Percentiles rank a stretch among this genome's conserved stretches.
These are phyloP conservation scores for Trichonephila clavata DNA, from an alignment of 1,140 invertebrate genomes.

Conservation along the genomic window DNA sequence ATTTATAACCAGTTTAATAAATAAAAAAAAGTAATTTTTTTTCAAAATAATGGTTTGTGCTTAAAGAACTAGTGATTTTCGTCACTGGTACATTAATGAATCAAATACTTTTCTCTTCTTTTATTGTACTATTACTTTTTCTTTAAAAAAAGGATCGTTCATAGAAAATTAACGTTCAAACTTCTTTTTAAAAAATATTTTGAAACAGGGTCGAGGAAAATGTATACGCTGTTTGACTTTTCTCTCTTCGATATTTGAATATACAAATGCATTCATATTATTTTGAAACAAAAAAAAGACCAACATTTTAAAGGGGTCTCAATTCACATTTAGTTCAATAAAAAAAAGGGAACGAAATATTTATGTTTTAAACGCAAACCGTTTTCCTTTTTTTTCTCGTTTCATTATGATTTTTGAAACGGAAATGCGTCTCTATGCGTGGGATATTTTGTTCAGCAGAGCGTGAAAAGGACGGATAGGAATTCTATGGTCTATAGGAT, in stretches of 20 bases:
- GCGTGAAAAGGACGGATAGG: background rate
- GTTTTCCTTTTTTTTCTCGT: background rate
- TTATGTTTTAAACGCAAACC: constrained; percentile 19
- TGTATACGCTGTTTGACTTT: no score
- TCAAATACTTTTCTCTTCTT: no score
- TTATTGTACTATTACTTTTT: no score
- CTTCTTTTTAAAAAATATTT: background rate
- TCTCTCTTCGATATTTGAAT: no score
- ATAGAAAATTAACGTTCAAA: background rate
- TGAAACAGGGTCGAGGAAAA: background rate
- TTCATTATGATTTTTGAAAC: constrained; percentile 34
- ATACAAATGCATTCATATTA: no score
- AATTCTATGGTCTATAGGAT: background rate
- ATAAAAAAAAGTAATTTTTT: no score
- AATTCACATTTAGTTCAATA: background rate
- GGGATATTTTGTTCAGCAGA: background rate
- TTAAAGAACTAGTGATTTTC: no score
- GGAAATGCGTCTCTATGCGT: background rate
- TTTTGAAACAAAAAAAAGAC: background rate
- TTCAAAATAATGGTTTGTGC: no score
- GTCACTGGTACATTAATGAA: no score
- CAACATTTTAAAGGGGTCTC: background rate
- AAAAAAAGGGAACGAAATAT: background rate
- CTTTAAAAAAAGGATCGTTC: no score
- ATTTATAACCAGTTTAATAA: no score